Evolutionary conservation across 2,113 vertebrate genomes (phyloP).

Genomic region (Bagarius yarrelli): DNA sequence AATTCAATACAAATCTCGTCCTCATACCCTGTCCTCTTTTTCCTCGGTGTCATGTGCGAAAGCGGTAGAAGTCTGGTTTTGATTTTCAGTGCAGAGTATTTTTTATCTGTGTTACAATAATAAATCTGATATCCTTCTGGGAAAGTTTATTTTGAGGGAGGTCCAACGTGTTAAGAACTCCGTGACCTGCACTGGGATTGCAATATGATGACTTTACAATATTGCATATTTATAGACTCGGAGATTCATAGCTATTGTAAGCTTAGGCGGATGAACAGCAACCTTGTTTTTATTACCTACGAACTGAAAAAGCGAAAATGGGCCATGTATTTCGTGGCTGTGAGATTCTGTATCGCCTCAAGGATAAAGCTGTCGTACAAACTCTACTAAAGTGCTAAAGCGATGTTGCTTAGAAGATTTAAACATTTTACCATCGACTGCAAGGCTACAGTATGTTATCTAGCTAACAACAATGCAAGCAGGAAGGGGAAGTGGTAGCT

Average conservation of each 20-base stretch:
- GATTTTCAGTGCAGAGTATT: conserved; percentile 34
- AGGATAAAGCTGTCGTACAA: not conserved
- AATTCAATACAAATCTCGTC: conserved; percentile 54
- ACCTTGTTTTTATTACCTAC: conserved; percentile 20
- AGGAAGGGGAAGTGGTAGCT: too few relatives aligned
- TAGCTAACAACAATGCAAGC: too few relatives aligned
- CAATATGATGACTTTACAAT: conserved; percentile 54
- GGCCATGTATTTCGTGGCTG: not conserved
- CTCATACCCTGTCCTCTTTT: conserved; percentile 55
- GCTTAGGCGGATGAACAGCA: conserved; percentile 5
- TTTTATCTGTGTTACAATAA: conserved; percentile 42
- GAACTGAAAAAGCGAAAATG: not conserved
- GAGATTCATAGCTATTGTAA: conserved; percentile 16
- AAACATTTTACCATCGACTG: not conserved
- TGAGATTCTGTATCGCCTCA: too few relatives aligned
- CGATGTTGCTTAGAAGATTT: not conserved
- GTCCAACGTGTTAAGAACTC: conserved; percentile 43
- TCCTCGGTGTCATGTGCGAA: conserved; percentile 13
- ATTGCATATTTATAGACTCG: conserved; percentile 57
- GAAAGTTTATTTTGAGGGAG: conserved; percentile 44
- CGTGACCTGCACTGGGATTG: conserved; percentile 36
- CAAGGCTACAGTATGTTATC: too few relatives aligned
- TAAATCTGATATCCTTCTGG: conserved; percentile 46
- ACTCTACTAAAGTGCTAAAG: not conserved
- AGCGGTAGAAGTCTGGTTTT: conserved; percentile 37